A percentile compares a stretch with the other conserved stretches of the same genome.
Evolutionary conservation across 2,797 vertebrate species (phyloP).

Genomic region (Acanthurus lineatus): DNA sequence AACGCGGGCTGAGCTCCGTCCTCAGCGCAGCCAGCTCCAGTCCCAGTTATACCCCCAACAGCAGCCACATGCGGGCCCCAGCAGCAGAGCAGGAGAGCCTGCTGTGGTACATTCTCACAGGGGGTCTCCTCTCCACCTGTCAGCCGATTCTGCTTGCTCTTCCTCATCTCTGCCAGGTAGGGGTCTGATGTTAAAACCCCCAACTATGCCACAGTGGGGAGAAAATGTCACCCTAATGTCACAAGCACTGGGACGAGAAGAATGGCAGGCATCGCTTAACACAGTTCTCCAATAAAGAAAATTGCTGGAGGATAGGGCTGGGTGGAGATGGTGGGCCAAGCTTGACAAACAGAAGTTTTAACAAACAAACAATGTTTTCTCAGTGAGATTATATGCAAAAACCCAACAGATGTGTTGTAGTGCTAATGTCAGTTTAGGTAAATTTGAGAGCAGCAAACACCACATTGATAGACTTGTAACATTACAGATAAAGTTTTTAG

Average conservation of each 20-base stretch:
- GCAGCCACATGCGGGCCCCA: conserved; percentile 51
- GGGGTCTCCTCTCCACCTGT: conserved; percentile 71
- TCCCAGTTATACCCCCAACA: conserved; percentile 43
- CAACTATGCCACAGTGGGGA: conserved; percentile 72
- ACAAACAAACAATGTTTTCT: conserved; percentile 46
- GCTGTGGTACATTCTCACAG: conserved; percentile 68
- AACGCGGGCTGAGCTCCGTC: conserved; percentile 37
- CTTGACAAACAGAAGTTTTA: conserved; percentile 32
- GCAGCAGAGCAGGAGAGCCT: conserved; percentile 55
- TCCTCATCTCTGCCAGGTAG: conserved; percentile 81
- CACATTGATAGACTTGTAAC: conserved; percentile 8
- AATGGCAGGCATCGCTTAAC: conserved; percentile 73
- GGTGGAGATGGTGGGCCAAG: conserved; percentile 31
- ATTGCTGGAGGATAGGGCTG: conserved; percentile 64
- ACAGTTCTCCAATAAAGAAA: conserved; percentile 56
- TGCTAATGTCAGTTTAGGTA: conserved; percentile 7
- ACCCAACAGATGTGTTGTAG: conserved; percentile 34
- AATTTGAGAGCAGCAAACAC: conserved; percentile 45
- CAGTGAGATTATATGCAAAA: conserved; percentile 38
- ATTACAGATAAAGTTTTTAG: conserved; percentile 19
- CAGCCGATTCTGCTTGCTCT: conserved; percentile 74
- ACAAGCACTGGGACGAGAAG: conserved; percentile 62
- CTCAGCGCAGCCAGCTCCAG: conserved; percentile 32
- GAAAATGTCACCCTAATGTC: conserved; percentile 82
- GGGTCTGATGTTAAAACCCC: conserved; percentile 57